Evolutionary conservation across 2,888 invertebrate genomes (phyloP).

Genomic region (Notodromas monacha): DNA sequence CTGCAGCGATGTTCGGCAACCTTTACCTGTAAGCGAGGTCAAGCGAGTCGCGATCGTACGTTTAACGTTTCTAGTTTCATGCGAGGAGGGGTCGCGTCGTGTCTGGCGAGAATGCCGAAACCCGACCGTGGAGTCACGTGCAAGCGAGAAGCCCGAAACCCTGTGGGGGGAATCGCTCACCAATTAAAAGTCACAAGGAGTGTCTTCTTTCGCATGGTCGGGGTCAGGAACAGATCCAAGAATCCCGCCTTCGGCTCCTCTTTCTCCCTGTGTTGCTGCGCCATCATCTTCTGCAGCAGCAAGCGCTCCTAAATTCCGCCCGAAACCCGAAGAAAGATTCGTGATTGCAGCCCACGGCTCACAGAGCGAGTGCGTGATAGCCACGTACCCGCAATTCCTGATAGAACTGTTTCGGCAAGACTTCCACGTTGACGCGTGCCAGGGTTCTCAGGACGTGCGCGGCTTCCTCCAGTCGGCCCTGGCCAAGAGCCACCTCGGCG

Average conservation of each 20-base stretch:
- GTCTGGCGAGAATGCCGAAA: too few relatives aligned
- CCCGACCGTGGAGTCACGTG: too few relatives aligned
- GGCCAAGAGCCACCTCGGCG: slow-evolving; percentile 62
- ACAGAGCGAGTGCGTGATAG: too few relatives aligned
- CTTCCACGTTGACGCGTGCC: slow-evolving; percentile 39
- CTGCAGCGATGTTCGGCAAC: too few relatives aligned
- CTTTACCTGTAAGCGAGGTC: too few relatives aligned
- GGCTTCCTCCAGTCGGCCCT: slow-evolving; percentile 46
- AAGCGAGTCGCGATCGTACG: too few relatives aligned
- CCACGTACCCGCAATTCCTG: slow-evolving; percentile 21
- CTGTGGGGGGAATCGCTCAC: slow-evolving; percentile 9
- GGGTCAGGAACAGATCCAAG: slow-evolving; percentile 37
- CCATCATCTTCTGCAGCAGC: not conserved
- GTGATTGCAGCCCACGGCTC: not conserved
- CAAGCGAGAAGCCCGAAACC: too few relatives aligned
- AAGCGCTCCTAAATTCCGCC: not conserved
- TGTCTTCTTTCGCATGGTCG: slow-evolving; percentile 62
- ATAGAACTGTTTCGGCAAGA: slow-evolving; percentile 35
- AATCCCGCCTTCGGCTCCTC: slow-evolving; percentile 19
- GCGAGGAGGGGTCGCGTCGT: too few relatives aligned
- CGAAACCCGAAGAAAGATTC: not conserved
- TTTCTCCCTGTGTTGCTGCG: too few relatives aligned
- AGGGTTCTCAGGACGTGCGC: slow-evolving; percentile 37
- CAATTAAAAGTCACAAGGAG: slow-evolving; percentile 13
- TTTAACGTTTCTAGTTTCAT: too few relatives aligned